A percentile compares a stretch with the other conserved stretches of the same genome.
phyloP scores from a whole-genome alignment of 2,797 vertebrate genomes.

The Propithecus deckenii region DNA sequence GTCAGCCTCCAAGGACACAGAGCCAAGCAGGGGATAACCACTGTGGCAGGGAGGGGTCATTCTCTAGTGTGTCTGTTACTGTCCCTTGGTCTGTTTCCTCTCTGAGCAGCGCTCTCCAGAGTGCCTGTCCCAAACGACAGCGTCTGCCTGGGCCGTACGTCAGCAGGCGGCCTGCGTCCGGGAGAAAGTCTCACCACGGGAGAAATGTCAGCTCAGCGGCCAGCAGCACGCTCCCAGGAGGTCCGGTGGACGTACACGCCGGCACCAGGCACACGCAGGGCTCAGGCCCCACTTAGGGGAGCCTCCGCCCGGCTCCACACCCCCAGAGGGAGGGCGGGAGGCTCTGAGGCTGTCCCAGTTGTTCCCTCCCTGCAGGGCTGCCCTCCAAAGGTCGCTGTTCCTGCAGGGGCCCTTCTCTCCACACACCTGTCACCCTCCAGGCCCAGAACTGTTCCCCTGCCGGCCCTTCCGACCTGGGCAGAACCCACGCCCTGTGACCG shows the following conservation, averaged over 20 bases:
- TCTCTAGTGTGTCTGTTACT: neutral
- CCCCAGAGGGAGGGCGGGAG: neutral
- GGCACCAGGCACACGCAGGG: fast-evolving
- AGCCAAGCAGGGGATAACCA: neutral
- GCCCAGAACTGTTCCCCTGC: neutral
- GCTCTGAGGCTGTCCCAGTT: neutral
- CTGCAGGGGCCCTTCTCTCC: fast-evolving
- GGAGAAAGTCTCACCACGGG: fast-evolving
- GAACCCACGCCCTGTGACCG: fast-evolving
- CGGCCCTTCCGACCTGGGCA: fast-evolving
- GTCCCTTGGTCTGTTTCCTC: neutral
- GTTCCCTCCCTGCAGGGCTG: neutral
- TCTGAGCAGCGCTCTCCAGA: neutral
- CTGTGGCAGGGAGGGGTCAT: neutral
- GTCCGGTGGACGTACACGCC: fast-evolving
- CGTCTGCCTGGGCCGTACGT: fast-evolving
- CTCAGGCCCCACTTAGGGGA: neutral
- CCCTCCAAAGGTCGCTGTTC: neutral
- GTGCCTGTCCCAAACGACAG: neutral
- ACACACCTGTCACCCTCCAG: neutral
- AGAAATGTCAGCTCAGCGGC: fast-evolving
- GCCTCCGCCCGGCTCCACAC: neutral
- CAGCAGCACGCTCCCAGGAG: fast-evolving
- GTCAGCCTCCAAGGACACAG: neutral
- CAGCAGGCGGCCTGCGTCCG: fast-evolving